These are phyloP conservation scores for Oophaga sylvatica DNA, from an alignment of 2,797 vertebrate species.

Conservation along the genomic window DNA sequence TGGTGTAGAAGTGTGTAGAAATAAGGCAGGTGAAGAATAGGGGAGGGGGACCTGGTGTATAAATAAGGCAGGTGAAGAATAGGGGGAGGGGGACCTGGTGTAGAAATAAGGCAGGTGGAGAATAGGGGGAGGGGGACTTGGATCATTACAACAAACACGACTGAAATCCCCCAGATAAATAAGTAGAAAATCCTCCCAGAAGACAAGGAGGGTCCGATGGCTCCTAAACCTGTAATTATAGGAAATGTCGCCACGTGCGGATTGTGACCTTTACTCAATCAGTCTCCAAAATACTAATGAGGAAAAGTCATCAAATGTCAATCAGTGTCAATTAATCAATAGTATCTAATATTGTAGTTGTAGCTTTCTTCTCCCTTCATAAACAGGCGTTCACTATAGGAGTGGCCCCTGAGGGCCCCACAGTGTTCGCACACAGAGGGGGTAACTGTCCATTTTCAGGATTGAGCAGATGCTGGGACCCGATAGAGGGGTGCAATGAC, in stretches of 20 bases:
- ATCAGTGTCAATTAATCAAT: background rate
- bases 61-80: no score
- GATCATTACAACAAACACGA: background rate
- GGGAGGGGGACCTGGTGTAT: no score
- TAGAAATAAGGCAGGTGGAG: no score
- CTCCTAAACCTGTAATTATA: background rate
- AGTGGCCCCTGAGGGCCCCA: background rate
- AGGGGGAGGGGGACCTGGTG: no score
- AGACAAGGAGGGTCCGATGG: background rate
- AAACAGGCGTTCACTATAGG: background rate
- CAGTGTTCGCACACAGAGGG: background rate
- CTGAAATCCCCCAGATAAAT: background rate
- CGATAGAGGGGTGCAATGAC: background rate
- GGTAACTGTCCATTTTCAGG: background rate
- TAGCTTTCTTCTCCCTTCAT: background rate
- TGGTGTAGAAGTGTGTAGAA: no score
- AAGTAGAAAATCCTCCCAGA: background rate
- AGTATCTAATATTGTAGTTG: background rate
- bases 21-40: no score
- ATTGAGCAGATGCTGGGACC: background rate
- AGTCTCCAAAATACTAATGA: constrained; percentile 8
- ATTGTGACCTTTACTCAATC: constrained; percentile 14
- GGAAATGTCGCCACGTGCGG: background rate
- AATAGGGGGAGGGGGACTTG: no score
- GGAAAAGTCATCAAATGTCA: background rate